Percentiles rank a stretch among this genome's conserved stretches.
Evolutionary conservation across 2,888 invertebrate species (phyloP).

Genomic region (Pasiphila rectangulata): DNA sequence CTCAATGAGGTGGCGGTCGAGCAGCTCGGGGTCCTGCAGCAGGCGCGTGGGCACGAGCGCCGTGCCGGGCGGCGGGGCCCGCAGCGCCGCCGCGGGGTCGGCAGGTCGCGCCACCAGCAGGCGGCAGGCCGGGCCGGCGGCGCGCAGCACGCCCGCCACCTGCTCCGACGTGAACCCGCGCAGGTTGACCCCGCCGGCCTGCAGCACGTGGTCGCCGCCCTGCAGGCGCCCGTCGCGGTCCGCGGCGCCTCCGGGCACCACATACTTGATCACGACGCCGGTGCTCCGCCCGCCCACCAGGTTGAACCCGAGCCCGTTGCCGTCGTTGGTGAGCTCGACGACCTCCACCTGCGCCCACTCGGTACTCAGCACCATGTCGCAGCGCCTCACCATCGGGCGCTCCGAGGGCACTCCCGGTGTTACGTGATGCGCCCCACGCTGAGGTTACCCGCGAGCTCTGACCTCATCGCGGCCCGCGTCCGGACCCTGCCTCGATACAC

Average conservation of each 20-base stretch:
- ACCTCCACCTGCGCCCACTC: constrained; percentile 99
- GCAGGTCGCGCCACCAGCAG: constrained; percentile 96
- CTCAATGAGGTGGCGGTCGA: constrained; percentile 91
- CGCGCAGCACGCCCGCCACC: constrained; percentile 85
- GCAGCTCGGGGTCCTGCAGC: constrained; percentile 93
- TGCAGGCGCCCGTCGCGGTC: constrained; percentile 97
- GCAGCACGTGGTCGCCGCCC: constrained; percentile 98
- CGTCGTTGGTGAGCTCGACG: constrained; percentile 98
- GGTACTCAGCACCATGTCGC: constrained; percentile 92
- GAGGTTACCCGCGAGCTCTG: constrained; percentile 62
- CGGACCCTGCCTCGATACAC: neutral
- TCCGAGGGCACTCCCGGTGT: constrained; percentile 49
- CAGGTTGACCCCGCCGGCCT: constrained; percentile 96
- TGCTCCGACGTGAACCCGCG: constrained; percentile 98
- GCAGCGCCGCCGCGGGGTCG: constrained; percentile 91
- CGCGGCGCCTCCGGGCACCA: constrained; percentile 97
- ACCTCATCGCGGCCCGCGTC: constrained; percentile 45
- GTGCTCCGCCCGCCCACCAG: constrained; percentile 98
- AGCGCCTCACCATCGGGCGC: constrained; percentile 70
- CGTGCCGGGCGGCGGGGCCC: constrained; percentile 88
- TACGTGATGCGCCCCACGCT: constrained; percentile 66
- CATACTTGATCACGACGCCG: constrained; percentile 98
- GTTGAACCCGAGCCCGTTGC: constrained; percentile 98
- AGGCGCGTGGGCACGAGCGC: constrained; percentile 96
- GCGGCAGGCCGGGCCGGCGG: constrained; percentile 90